Evolutionary conservation across 2,888 invertebrate genomes (phyloP), one percentile per base, ranked within the genome.

Genomic region (Pantelozetes paolii): DNA sequence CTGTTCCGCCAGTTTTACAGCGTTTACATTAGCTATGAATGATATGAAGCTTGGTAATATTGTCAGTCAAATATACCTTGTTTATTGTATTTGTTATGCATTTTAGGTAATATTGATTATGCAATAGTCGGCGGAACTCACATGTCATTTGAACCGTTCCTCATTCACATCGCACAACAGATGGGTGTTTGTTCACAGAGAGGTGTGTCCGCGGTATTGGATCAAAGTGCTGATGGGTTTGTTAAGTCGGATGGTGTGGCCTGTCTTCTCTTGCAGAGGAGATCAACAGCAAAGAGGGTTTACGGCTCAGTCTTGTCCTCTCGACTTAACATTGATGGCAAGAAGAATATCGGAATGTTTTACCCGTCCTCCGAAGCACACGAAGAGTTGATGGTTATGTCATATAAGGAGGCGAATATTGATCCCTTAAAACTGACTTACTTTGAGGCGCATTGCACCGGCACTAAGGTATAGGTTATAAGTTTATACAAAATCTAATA

Each of bases 391-490:
- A 79, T 86, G 42, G 79, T 82, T 45, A 94, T 94, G 82, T 89
- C 94, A 0, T 98, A 97, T 84, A 85, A 85, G 8, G 93, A 94
- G 83, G 88, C 88, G 42, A 88, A 89, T 0, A 83, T 98, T 71
- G 88, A 90, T 79, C 96, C 97, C 2, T 82, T 85, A 71, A 89
- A 91, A 74, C 91, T 99, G 0, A 85, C 84, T 2, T 99, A 97
- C 83, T 90, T 99, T 1, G 98, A 99, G 84, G 94, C 96, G 71
- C 98, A 99, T 83, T 98, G 98, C 73, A 98, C 98, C 28, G 98
- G 98, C 74, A 86, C 85, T 20, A 84, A 84, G 86, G 90, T 90
- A 57, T 95, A 86, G 6, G 2, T 36, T 9, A 36, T 36, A 93
- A 36, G 6, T 8, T 36, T 36, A 36, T 36, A 36, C 36, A 36